Evolutionary conservation across 2,113 vertebrate species (phyloP).

Genomic region (Abramis brama): DNA sequence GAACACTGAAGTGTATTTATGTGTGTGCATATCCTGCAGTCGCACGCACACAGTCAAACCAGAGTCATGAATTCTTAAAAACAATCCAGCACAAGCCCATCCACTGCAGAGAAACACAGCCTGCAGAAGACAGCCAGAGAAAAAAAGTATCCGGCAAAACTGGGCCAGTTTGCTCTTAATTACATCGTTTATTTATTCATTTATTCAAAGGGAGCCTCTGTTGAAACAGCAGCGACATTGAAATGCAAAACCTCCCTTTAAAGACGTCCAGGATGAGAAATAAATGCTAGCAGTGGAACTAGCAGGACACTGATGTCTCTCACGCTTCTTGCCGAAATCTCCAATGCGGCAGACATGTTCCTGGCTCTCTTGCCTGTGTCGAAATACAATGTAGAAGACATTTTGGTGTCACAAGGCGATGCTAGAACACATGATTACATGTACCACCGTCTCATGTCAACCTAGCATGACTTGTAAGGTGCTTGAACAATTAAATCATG

Average conservation of each 20-base stretch:
- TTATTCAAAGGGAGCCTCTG: conserved; percentile 70
- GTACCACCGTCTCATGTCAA: neutral
- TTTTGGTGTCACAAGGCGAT: neutral
- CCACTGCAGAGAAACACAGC: conserved; percentile 43
- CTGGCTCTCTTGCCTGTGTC: neutral
- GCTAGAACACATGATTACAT: neutral
- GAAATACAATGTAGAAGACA: conserved; percentile 7
- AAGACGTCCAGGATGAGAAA: conserved; percentile 61
- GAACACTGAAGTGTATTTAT: neutral
- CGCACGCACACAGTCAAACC: conserved; percentile 46
- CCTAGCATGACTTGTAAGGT: neutral
- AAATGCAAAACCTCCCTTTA: conserved; percentile 74
- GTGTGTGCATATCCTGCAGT: conserved; percentile 46
- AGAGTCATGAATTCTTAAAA: conserved; percentile 50
- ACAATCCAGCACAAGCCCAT: conserved; percentile 34
- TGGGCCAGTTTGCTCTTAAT: conserved; percentile 78
- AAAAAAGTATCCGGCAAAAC: conserved; percentile 56
- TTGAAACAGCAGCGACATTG: conserved; percentile 67
- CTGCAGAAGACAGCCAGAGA: conserved; percentile 48
- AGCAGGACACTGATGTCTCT: conserved; percentile 31
- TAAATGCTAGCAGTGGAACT: conserved; percentile 52
- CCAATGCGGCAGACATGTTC: conserved; percentile 2
- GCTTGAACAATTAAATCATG: neutral
- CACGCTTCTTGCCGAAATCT: conserved; percentile 8
- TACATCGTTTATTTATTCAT: conserved; percentile 77